Evolutionary conservation across 92 coral and sea anemone species (phyloP).

Genomic region (Phenganax stokvisi): DNA sequence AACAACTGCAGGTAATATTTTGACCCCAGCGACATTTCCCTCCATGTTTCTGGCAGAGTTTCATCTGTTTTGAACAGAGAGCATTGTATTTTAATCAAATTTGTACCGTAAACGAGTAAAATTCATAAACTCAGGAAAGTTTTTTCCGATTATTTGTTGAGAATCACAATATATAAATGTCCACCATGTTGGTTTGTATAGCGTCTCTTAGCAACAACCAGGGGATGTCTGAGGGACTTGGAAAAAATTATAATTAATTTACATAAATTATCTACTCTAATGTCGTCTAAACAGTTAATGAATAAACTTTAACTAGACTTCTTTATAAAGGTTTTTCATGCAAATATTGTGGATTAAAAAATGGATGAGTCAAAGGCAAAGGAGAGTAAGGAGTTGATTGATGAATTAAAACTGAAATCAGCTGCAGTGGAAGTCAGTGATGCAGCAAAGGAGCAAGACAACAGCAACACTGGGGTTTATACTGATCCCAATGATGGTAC

Average conservation of each 20-base stretch:
- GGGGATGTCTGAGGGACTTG: no score
- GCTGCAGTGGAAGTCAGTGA: slow-evolving; percentile 22
- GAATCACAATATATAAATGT: not conserved
- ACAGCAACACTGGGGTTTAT: slow-evolving; percentile 23
- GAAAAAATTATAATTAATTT: no score
- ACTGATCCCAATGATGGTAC: slow-evolving; percentile 70
- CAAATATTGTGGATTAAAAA: not conserved
- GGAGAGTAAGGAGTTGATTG: slow-evolving; percentile 21
- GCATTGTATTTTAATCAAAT: not conserved
- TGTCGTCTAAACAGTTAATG: no score
- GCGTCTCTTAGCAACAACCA: not conserved
- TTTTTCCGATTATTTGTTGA: not conserved
- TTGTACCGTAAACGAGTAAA: not conserved
- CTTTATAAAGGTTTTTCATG: no score
- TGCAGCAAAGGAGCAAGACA: not conserved
- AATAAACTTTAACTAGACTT: no score
- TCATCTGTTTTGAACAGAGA: not conserved
- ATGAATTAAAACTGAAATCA: slow-evolving; percentile 29
- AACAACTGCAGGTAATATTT: slow-evolving; percentile 95
- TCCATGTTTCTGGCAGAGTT: slow-evolving; percentile 49
- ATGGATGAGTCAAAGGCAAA: slow-evolving; percentile 9
- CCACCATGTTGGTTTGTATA: slow-evolving; percentile 16
- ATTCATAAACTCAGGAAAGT: not conserved
- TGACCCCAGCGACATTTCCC: slow-evolving; percentile 95
- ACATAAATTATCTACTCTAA: no score